Evolutionary conservation across 2,797 vertebrate species (phyloP).

Genomic region (Eleutherodactylus coqui): DNA sequence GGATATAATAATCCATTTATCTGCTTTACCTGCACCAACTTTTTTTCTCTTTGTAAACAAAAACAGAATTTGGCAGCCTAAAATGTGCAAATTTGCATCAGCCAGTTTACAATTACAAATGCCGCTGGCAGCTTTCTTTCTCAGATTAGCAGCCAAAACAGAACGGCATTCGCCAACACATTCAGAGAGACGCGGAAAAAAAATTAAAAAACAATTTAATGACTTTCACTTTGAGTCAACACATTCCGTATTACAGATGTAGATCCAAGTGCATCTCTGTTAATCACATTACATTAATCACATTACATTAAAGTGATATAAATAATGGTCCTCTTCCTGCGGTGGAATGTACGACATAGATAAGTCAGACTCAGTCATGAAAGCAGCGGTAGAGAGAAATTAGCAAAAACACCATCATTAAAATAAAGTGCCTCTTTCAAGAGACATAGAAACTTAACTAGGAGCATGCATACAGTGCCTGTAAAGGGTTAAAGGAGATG

Average conservation of each 20-base stretch:
- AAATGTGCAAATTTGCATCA: constrained; percentile 33
- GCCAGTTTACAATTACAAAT: constrained; percentile 5
- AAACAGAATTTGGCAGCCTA: constrained; percentile 18
- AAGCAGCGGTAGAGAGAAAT: background rate
- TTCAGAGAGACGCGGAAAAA: background rate
- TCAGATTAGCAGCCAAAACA: constrained; percentile 38
- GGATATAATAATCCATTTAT: background rate
- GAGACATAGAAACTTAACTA: background rate
- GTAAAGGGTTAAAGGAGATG: background rate
- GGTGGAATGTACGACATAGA: background rate
- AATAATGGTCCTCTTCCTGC: constrained; percentile 2
- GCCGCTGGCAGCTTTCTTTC: constrained; percentile 11
- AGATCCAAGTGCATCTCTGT: constrained; percentile 34
- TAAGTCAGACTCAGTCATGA: background rate
- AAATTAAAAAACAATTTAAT: constrained; percentile 29
- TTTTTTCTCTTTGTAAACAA: constrained; percentile 24
- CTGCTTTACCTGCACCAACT: constrained; percentile 8
- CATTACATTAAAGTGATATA: constrained; percentile 26
- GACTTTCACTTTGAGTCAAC: constrained; percentile 34
- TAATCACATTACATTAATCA: constrained; percentile 30
- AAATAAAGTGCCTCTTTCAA: background rate
- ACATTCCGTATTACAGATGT: constrained; percentile 39
- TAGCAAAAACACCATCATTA: background rate
- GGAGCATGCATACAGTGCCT: no score
- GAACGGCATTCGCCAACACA: constrained; percentile 10